A percentile compares a stretch with the other conserved stretches of the same genome.
Evolutionary conservation across 2,888 invertebrate genomes (phyloP).

Genomic region (Thalpophila matura): DNA sequence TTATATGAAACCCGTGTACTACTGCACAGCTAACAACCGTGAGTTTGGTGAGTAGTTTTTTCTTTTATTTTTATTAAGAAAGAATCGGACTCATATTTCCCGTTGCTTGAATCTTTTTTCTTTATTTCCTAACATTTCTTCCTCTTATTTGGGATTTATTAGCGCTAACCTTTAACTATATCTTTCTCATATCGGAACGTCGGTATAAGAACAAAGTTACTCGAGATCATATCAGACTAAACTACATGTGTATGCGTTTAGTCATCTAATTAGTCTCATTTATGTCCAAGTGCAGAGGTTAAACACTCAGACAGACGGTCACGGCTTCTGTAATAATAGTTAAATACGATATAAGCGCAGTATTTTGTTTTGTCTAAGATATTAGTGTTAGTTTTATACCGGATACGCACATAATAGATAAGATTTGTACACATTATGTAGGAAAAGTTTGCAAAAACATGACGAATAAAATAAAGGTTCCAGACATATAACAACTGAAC

Average conservation of each 20-base stretch:
- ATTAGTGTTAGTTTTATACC: neutral
- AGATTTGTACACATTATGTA: too few species aligned
- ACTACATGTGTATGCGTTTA: neutral
- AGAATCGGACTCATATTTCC: neutral
- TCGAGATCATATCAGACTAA: slow-evolving; percentile 6
- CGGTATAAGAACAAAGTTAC: neutral
- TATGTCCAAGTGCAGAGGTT: slow-evolving; percentile 38
- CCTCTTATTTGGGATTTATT: too few species aligned
- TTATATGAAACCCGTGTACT: slow-evolving; percentile 78
- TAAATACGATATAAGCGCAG: neutral
- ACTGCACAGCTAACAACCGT: slow-evolving; percentile 71
- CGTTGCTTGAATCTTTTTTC: too few species aligned
- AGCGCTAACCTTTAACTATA: too few species aligned
- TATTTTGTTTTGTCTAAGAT: neutral
- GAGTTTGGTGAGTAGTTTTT: slow-evolving; percentile 73
- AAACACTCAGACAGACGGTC: slow-evolving; percentile 10
- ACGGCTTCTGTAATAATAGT: neutral
- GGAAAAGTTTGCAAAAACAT: too few species aligned
- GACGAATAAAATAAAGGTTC: too few species aligned
- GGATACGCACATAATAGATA: neutral
- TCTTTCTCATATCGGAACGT: neutral
- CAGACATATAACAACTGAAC: too few species aligned
- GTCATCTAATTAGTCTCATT: slow-evolving; percentile 33
- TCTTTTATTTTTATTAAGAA: neutral
- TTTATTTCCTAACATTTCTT: too few species aligned